These are phyloP conservation scores for Monochamus saltuarius DNA, from an alignment of 1,140 invertebrate genomes.

Conservation along the genomic window DNA sequence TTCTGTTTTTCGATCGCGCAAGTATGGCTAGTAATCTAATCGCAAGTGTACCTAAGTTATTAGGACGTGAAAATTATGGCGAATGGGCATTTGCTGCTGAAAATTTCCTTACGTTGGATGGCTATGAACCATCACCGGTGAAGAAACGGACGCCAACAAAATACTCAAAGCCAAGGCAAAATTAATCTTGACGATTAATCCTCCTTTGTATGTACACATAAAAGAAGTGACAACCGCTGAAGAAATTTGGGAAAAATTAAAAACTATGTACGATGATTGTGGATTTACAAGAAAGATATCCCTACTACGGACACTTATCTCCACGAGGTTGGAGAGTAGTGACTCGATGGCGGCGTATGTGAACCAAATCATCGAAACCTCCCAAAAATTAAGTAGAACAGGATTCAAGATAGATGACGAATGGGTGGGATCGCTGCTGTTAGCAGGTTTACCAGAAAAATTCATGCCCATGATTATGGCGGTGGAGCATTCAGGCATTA, in stretches of 20 bases:
- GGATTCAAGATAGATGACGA: conserved; percentile 23
- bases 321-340: conserved; percentile 19
- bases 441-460: conserved; percentile 41
- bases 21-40: neutral
- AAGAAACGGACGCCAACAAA: conserved; percentile 1
- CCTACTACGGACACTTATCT: conserved; percentile 18
- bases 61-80: conserved; percentile 23
- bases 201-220: conserved; percentile 18
- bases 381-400: conserved; percentile 25
- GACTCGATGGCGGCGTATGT: conserved; percentile 20
- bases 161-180: conserved; percentile 10
- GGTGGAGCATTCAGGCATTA: conserved; percentile 16
- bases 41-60: conserved; percentile 22
- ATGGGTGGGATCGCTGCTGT: conserved; percentile 38
- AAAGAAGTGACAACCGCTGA: conserved; percentile 6
- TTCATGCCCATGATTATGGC: conserved; percentile 2
- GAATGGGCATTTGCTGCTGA: conserved; percentile 24
- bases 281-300: conserved; percentile 14
- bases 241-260: conserved; percentile 16
- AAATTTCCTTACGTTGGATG: conserved; percentile 26
- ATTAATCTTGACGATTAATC: conserved; percentile 12
- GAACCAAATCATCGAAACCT: conserved; percentile 20
- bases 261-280: conserved; percentile 11
- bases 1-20: too few relatives aligned
- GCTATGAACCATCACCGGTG: conserved; percentile 13